Conservation (phyloP, 2,797 vertebrate genomes). For the Epinephelus coioides region DNA sequence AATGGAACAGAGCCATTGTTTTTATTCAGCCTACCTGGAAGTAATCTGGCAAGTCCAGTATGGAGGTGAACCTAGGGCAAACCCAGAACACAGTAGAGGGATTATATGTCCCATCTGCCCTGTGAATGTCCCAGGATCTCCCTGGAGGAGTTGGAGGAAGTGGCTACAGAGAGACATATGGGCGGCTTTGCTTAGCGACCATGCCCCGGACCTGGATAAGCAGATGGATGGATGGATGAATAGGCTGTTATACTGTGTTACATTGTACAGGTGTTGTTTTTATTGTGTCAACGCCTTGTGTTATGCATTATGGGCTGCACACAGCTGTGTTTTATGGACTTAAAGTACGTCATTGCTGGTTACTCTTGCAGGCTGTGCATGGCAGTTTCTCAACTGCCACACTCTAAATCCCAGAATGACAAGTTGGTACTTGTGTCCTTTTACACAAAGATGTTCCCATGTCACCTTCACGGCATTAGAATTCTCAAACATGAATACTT, state of each 20-base stretch:
- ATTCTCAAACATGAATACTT: background rate
- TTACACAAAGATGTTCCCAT: background rate
- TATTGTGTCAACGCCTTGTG: conserved; percentile 6
- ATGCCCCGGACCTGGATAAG: background rate
- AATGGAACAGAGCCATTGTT: background rate
- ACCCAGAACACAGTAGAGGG: background rate
- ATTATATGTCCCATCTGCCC: conserved; percentile 9
- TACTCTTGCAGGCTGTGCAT: background rate
- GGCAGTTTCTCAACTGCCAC: conserved; percentile 3
- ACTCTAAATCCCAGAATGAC: conserved; percentile 3
- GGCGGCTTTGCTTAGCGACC: background rate
- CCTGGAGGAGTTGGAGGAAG: background rate
- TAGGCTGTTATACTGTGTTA: background rate
- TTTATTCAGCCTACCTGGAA: background rate
- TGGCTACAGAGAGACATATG: background rate
- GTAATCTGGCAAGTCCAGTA: background rate
- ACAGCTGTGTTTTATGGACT: conserved; percentile 20
- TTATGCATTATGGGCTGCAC: background rate
- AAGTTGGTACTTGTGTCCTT: conserved; percentile 9
- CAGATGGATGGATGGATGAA: background rate
- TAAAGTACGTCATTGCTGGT: background rate
- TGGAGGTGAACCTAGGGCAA: background rate
- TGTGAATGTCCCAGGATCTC: conserved; percentile 1
- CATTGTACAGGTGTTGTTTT: conserved; percentile 36
- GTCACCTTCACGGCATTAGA: background rate